These are phyloP conservation scores for Pedionomus torquatus DNA, from an alignment of 2,113 vertebrate genomes.

Conservation along the genomic window DNA sequence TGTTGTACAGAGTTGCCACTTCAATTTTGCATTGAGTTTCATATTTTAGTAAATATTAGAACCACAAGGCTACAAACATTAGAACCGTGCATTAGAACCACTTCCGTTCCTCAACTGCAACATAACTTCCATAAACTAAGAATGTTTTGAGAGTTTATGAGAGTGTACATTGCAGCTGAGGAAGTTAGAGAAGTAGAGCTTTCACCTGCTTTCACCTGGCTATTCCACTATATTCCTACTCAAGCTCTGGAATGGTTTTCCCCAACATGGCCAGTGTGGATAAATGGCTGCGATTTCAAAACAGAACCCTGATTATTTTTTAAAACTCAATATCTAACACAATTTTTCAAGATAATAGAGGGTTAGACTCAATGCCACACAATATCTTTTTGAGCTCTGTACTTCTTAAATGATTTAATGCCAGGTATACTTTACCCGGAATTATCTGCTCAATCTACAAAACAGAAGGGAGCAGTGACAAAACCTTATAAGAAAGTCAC, in stretches of 20 bases:
- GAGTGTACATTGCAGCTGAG: not conserved
- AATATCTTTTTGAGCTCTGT: not conserved
- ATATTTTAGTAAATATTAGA: not conserved
- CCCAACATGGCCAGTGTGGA: not conserved
- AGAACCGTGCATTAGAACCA: not conserved
- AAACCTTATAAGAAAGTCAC: not conserved
- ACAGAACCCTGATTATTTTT: not conserved
- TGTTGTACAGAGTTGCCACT: not conserved
- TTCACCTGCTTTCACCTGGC: too few species aligned
- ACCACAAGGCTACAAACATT: too few species aligned
- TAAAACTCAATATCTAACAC: not conserved
- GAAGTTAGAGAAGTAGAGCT: accelerated
- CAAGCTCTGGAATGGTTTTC: not conserved
- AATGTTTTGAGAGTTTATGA: not conserved
- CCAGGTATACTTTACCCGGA: not conserved
- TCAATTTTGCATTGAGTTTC: not conserved
- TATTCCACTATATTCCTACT: not conserved
- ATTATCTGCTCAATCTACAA: not conserved
- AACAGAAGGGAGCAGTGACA: not conserved
- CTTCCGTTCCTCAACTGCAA: not conserved
- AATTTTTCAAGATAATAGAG: not conserved
- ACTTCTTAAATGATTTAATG: not conserved
- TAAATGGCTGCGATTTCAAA: not conserved
- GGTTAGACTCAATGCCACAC: not conserved
- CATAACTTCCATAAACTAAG: not conserved